Base-by-base conservation (phyloP, 2,113 vertebrate genomes). In the Dicentrarchus labrax region DNA sequence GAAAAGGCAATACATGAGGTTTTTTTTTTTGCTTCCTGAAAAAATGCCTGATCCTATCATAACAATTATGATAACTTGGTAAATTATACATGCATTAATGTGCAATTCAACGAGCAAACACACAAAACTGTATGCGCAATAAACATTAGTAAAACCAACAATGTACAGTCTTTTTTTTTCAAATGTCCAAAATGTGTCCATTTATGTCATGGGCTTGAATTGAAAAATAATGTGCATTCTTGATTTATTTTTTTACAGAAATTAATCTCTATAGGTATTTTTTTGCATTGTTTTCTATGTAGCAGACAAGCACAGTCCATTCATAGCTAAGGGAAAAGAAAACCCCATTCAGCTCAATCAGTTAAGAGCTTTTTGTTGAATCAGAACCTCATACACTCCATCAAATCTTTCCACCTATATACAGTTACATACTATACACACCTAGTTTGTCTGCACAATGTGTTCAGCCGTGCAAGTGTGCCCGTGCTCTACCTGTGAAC, bases 351-450 rank as follows among this genome's bases (percentile, higher is more conserved):
- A 86, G 75, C 69, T 90, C 54, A 38, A 70, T 73, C 66, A 76
- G 8, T 72, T 82, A 82, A 82, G 79, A 92, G 76, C 80, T 86
- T 87, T 72, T 84, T 86, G 78, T 79, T 71, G 78, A 66, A 76
- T 84, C 70, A 76, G 47, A 79, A 82, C 82, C 45, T 88, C 78
- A 88, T 64, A 89, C 76, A 85, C 80, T 57, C 70, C 50, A 74
- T 85, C 82, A 83, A 85, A 90, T 88, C 83, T 71, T 87, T 84
- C 83, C 62, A 81, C 62, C 75, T 92, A 94, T 91, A 88, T 92
- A 95, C 92, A 94, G 38, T 89, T 71, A 80, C 86, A 89, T 83
- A 88, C 90, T 90, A 93, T 89, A 90, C 86, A 92, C 89, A 91
- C 89, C 80, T 83, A 87, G 65, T 84, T 85, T 85, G 78, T 87